Base-by-base conservation (phyloP, 2,797 vertebrate species). In the Tokudaia tokunoshimensis region DNA sequence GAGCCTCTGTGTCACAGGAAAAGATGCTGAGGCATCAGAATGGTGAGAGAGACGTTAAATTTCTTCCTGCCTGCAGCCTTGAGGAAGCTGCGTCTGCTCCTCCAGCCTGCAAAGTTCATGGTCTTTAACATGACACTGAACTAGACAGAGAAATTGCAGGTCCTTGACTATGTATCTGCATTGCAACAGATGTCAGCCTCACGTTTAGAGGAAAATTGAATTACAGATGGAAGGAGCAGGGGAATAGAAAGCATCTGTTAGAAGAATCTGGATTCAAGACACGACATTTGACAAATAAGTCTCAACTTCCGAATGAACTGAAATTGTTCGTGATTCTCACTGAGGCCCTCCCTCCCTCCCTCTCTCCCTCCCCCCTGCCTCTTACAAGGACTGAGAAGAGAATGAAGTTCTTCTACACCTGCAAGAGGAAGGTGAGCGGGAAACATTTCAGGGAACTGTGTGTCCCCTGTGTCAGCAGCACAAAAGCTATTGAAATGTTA, bases 101-200 rank as follows among this genome's bases (percentile, higher is more conserved):
- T 78, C 52, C 55, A 12, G 84, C 91, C 89, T 76, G 92, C 67
- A 74, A 92, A 96, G 90, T 93, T 97, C 97, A 95, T 67, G 89
- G 89, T 91, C 93, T 96, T 95, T 92, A 90, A 95, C 96, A 70
- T 83, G 96, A 97, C 91, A 86, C 87, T 10, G 80, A 97, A 82
- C 95, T 94, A 96, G 92, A 97, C 93, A 91, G 95, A 95, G 95
- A 96, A 98, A 96, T 50, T 76, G 87, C 94, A 96, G 97, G 97
- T 97, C 94, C 96, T 97, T 50, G 89, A 96, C 89, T 89, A 79
- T 12, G 61, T 96, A 96, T 97, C 96, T 96, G 95, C 95, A 94
- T 89, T 94, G 95, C 94, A 97, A 96, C 97, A 97, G 97, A 97
- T 96, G 96, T 96, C 97, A 83, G 96, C 94, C 65, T 96, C 97